Evolutionary conservation across 2,113 vertebrate genomes (phyloP).

Genomic region (Noturus placidus): DNA sequence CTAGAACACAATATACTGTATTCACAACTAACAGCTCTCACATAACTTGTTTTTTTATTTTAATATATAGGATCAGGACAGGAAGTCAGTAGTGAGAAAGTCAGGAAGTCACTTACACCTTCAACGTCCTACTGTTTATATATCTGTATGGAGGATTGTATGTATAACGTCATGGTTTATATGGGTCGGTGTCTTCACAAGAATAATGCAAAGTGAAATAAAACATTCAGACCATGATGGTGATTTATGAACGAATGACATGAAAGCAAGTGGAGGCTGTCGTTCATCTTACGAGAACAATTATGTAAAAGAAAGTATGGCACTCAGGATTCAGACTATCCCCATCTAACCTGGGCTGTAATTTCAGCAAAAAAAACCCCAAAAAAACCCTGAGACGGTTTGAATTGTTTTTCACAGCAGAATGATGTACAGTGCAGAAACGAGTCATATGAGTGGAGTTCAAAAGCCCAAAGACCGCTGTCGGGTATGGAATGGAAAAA

Average conservation of each 20-base stretch:
- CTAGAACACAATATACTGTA: background rate
- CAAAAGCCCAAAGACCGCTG: background rate
- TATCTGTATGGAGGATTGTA: background rate
- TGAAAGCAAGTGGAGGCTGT: background rate
- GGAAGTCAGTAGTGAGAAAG: background rate
- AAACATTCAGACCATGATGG: background rate
- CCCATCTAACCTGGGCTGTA: background rate
- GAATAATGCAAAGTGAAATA: background rate
- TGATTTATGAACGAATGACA: constrained; percentile 3
- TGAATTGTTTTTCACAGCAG: background rate
- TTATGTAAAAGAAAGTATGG: constrained; percentile 19
- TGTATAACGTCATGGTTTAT: background rate
- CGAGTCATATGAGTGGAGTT: background rate
- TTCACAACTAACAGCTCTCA: too few species aligned
- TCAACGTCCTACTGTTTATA: background rate
- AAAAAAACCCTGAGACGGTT: background rate
- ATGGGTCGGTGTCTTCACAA: background rate
- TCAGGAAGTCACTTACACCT: background rate
- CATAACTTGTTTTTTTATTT: too few species aligned
- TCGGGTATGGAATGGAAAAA: background rate
- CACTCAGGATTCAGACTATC: background rate
- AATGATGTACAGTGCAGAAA: background rate
- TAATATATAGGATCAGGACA: background rate
- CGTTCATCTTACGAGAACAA: background rate
- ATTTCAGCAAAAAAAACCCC: background rate